These are phyloP conservation scores for Cyprinodon diabolis DNA, from an alignment of 2,797 vertebrate species.

Conservation along the genomic window DNA sequence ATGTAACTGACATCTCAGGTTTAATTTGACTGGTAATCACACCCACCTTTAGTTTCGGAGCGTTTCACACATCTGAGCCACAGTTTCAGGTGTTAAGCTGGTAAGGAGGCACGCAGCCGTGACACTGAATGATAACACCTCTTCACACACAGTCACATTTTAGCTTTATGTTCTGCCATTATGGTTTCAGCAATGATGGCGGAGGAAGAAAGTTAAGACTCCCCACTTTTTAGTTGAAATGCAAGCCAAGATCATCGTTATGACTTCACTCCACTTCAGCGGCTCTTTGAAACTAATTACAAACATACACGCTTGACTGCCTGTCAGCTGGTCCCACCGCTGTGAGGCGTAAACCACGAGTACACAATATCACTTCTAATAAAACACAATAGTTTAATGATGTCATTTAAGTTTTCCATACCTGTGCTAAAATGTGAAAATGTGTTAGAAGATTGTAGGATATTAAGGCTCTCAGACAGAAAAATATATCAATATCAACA, in stretches of 20 bases:
- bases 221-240: slow-evolving; percentile 37
- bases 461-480: neutral
- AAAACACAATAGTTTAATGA: slow-evolving; percentile 12
- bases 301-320: slow-evolving; percentile 12
- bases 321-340: slow-evolving; percentile 22
- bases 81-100: slow-evolving; percentile 79
- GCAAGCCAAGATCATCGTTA: slow-evolving; percentile 10
- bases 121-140: slow-evolving; percentile 71
- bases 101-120: slow-evolving; percentile 67
- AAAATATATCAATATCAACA: neutral
- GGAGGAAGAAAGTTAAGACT: slow-evolving; percentile 26
- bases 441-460: neutral
- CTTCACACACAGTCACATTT: slow-evolving; percentile 52
- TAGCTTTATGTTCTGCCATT: slow-evolving; percentile 52
- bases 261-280: slow-evolving; percentile 18
- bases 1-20: slow-evolving; percentile 81
- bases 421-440: neutral
- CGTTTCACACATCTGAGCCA: slow-evolving; percentile 79
- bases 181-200: slow-evolving; percentile 43
- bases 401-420: slow-evolving; percentile 13
- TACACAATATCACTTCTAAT: slow-evolving; percentile 28
- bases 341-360: slow-evolving; percentile 8
- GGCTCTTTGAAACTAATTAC: slow-evolving; percentile 22
- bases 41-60: slow-evolving; percentile 81
- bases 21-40: slow-evolving; percentile 86